These are phyloP conservation scores for Cossypha heuglini DNA, from an alignment of 2,797 vertebrate species.

Conservation along the genomic window DNA sequence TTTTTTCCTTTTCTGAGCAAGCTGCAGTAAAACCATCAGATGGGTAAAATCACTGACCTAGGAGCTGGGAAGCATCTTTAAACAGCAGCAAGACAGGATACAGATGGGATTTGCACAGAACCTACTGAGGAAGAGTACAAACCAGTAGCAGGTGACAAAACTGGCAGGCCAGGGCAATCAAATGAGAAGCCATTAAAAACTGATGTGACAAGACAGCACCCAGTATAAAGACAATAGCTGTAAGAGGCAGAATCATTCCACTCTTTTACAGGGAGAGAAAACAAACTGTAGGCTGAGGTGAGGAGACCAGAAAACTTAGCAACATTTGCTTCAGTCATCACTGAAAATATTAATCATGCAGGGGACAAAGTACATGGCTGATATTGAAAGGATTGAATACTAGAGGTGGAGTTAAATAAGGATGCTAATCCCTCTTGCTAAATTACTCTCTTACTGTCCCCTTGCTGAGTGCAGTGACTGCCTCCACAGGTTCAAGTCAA, in stretches of 20 bases:
- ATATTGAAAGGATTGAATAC: background rate
- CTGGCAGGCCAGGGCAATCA: background rate
- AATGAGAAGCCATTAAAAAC: background rate
- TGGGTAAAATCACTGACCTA: background rate
- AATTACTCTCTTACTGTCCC: background rate
- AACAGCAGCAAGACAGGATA: background rate
- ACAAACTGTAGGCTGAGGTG: background rate
- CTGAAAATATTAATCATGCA: background rate
- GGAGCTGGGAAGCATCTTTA: background rate
- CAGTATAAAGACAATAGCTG: background rate
- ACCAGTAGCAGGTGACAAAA: background rate
- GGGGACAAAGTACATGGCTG: background rate
- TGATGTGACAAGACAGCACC: background rate
- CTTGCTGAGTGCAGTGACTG: background rate
- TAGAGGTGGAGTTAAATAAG: background rate
- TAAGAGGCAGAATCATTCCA: background rate
- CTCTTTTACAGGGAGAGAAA: background rate
- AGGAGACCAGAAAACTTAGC: background rate
- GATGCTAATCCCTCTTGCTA: background rate
- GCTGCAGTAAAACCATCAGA: background rate
- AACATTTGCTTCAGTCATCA: background rate
- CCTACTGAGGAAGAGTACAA: background rate
- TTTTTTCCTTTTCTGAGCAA: background rate
- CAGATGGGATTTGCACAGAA: background rate
- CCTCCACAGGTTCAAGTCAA: background rate